phyloP scores from a whole-genome alignment of 2,888 invertebrate genomes.

The Epiblema foenella region DNA sequence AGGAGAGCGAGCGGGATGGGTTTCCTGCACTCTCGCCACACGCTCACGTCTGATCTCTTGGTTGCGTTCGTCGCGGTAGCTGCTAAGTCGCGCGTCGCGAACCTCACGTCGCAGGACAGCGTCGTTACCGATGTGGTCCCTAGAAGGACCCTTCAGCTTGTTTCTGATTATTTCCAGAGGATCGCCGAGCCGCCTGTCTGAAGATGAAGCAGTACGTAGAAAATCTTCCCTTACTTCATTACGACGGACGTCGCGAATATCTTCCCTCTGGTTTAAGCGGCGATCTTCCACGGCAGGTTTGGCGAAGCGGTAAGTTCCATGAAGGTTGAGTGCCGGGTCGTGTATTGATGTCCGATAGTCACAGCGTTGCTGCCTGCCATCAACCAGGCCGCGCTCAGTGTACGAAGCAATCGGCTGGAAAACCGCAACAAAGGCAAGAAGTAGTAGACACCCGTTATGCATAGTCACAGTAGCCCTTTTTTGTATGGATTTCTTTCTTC shows the following conservation, averaged over 20 bases:
- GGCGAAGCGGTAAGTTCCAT: slow-evolving; percentile 51
- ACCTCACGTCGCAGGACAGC: slow-evolving; percentile 14
- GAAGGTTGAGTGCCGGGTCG: slow-evolving; percentile 53
- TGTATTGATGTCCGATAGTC: slow-evolving; percentile 54
- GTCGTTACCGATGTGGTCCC: slow-evolving; percentile 18
- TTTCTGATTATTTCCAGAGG: slow-evolving; percentile 5
- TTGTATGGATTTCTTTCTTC: slow-evolving; percentile 55
- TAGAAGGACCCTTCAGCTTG: slow-evolving; percentile 8
- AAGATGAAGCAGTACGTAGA: slow-evolving; percentile 12
- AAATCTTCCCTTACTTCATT: slow-evolving; percentile 49
- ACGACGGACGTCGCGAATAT: slow-evolving; percentile 51
- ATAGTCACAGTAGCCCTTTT: slow-evolving; percentile 74
- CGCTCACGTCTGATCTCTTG: slow-evolving; percentile 35
- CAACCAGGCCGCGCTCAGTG: slow-evolving; percentile 67
- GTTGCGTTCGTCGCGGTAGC: slow-evolving; percentile 27
- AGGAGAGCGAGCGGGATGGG: slow-evolving; percentile 17
- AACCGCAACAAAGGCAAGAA: slow-evolving; percentile 74
- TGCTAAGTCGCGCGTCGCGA: slow-evolving; percentile 18
- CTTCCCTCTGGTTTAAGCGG: slow-evolving; percentile 48
- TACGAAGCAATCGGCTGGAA: slow-evolving; percentile 70
- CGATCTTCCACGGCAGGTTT: slow-evolving; percentile 49
- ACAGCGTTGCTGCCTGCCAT: slow-evolving; percentile 74
- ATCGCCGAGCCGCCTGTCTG: slow-evolving; percentile 23
- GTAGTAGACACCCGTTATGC: slow-evolving; percentile 80
- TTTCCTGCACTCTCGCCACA: slow-evolving; percentile 22